phyloP scores from a whole-genome alignment of 2,113 vertebrate species.

The Perca fluviatilis region DNA sequence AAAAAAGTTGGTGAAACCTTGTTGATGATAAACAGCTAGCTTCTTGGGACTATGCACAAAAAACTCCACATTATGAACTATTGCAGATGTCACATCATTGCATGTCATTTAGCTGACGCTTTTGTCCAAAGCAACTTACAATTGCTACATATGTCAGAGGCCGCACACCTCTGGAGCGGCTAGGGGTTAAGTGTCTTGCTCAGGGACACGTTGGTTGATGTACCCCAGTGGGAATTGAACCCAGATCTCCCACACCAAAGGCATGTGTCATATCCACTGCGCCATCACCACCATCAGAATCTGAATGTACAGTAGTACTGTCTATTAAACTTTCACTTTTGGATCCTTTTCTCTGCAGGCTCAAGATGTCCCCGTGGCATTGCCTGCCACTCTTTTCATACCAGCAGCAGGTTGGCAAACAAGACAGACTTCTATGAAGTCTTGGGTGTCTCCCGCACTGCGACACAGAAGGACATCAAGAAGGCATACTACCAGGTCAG shows the following conservation, averaged over 20 bases:
- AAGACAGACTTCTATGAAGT: conserved; percentile 93
- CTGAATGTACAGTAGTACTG: neutral
- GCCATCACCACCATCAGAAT: too few species aligned
- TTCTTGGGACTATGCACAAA: neutral
- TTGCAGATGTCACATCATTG: neutral
- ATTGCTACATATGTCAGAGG: too few species aligned
- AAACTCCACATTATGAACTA: neutral
- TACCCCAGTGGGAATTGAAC: too few species aligned
- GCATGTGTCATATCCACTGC: too few species aligned
- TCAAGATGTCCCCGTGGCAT: conserved; percentile 16
- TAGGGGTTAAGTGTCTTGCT: too few species aligned
- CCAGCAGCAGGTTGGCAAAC: conserved; percentile 73
- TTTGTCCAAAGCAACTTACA: too few species aligned
- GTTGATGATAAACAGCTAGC: neutral
- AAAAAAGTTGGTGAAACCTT: too few species aligned
- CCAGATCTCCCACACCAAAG: too few species aligned
- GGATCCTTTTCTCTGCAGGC: conserved; percentile 52
- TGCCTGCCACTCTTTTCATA: conserved; percentile 85
- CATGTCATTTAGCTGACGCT: too few species aligned
- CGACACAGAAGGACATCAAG: conserved; percentile 96
- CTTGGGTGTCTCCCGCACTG: conserved; percentile 89
- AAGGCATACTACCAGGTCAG: conserved; percentile 96
- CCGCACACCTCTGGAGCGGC: too few species aligned
- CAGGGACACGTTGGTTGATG: too few species aligned
- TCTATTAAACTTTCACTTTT: neutral